These are phyloP conservation scores for Zosterops hypoxanthus DNA, from an alignment of 2,113 vertebrate species.

Conservation along the genomic window DNA sequence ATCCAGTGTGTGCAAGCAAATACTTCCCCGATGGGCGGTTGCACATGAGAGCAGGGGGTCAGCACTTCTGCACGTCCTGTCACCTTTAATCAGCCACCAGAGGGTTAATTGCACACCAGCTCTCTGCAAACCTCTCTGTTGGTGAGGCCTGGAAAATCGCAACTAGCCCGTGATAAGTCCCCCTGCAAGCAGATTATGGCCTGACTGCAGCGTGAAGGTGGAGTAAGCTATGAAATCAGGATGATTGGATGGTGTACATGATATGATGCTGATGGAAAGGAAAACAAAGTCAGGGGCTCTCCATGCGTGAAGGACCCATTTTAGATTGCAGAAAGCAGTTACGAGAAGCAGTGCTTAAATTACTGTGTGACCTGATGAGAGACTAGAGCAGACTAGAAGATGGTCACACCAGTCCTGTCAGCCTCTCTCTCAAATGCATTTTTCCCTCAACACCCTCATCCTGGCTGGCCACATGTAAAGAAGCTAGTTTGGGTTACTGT, in stretches of 20 bases:
- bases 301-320: fast-evolving
- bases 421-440: fast-evolving
- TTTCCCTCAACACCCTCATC: background rate
- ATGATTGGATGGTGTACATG: background rate
- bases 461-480: background rate
- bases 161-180: background rate
- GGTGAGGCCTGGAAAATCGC: background rate
- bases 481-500: background rate
- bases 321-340: background rate
- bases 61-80: background rate
- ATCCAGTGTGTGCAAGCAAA: fast-evolving
- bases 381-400: background rate
- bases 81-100: background rate
- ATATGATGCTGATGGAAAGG: background rate
- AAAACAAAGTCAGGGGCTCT: background rate
- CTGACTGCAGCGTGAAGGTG: fast-evolving
- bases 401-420: fast-evolving
- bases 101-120: background rate
- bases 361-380: background rate
- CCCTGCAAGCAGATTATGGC: background rate
- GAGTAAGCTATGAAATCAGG: background rate
- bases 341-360: background rate
- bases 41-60: background rate
- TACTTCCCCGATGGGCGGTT: background rate
- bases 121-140: background rate